Percentiles rank a stretch among this genome's conserved stretches.
Conservation (phyloP, 1,140 invertebrate genomes). For the Wiebesia pumilae region DNA sequence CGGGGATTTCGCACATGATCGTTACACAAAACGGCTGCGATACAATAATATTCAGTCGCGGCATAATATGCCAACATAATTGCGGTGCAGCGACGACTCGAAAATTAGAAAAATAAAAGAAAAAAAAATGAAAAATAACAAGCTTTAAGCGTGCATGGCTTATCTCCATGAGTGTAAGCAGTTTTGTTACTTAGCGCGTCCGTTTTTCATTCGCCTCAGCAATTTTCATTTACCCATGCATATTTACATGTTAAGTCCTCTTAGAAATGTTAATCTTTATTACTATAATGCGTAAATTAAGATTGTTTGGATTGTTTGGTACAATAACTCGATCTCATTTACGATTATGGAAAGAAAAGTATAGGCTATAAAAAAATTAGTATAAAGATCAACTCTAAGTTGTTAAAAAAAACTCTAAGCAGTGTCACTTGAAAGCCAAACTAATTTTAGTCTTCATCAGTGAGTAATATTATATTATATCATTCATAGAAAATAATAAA, state of each 20-base stretch:
- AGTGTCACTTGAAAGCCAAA: too few species aligned
- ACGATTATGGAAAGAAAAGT: conserved; percentile 3
- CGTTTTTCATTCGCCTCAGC: conserved; percentile 1
- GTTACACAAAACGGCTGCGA: conserved; percentile 28
- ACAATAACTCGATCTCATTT: conserved; percentile 2
- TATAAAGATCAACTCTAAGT: background rate
- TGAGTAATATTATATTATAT: too few species aligned
- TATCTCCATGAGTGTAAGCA: background rate
- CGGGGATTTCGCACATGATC: conserved; percentile 23
- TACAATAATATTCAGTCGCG: background rate
- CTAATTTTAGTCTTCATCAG: too few species aligned
- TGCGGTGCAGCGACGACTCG: background rate
- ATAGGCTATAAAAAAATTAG: background rate
- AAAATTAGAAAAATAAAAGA: conserved; percentile 11
- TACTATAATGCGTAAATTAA: conserved; percentile 1
- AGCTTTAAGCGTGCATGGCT: background rate
- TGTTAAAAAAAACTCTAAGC: too few species aligned
- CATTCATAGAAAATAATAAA: too few species aligned
- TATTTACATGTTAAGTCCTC: background rate
- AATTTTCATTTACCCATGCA: background rate
- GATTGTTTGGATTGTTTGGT: background rate
- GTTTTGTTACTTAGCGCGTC: conserved; percentile 2
- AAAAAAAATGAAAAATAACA: conserved; percentile 6
- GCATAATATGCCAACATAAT: background rate
- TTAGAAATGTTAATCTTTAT: conserved; percentile 16